These are phyloP conservation scores for Megalurothrips usitatus DNA, from an alignment of 2,888 invertebrate genomes.

Conservation along the genomic window DNA sequence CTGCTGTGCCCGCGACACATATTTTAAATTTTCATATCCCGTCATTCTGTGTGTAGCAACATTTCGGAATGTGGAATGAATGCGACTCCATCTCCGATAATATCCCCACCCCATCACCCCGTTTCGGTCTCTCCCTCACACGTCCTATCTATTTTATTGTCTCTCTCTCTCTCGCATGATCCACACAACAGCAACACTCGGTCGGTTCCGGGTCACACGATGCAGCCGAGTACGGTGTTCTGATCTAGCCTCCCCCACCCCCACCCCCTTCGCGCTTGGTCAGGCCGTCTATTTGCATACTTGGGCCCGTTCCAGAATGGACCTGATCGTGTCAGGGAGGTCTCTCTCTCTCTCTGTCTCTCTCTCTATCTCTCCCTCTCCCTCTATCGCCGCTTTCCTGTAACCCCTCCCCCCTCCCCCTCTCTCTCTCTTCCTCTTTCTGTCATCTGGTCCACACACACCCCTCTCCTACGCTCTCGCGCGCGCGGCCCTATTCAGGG, in stretches of 20 bases:
- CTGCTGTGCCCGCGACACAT: neutral
- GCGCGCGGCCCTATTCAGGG: neutral
- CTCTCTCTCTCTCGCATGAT: neutral
- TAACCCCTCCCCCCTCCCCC: neutral
- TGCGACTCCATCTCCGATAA: neutral
- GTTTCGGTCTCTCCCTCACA: no score
- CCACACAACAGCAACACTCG: neutral
- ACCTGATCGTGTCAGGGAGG: neutral
- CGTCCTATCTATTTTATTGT: neutral
- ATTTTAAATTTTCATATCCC: neutral
- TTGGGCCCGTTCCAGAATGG: neutral
- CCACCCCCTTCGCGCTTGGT: neutral
- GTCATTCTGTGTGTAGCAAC: no score
- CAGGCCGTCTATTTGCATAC: constrained; percentile 9
- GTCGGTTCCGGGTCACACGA: no score
- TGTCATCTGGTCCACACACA: neutral
- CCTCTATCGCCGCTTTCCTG: neutral
- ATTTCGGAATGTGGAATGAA: no score
- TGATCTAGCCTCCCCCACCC: neutral
- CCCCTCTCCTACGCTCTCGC: neutral
- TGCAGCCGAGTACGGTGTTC: neutral
- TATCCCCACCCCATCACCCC: neutral
- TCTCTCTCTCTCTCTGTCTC: constrained; percentile 11
- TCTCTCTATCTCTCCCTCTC: constrained; percentile 2
- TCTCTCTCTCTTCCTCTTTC: neutral